Base-by-base conservation (phyloP, 2,888 invertebrate species). In the Fissipunctia ypsillon region DNA sequence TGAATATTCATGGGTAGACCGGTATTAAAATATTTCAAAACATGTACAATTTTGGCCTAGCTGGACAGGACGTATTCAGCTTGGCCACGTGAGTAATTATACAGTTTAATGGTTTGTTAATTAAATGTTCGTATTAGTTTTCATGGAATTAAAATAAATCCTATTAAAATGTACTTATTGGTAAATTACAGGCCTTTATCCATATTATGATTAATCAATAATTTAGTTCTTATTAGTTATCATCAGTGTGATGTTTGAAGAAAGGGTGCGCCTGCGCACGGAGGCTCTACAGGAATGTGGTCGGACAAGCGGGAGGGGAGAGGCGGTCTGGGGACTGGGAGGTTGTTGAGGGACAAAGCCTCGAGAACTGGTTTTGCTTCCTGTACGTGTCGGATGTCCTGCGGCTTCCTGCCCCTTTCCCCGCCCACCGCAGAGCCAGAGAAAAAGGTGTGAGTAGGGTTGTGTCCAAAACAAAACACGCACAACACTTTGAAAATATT, bases 381-480 rank as follows among this genome's bases (percentile, higher is more conserved):
- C 96, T 96, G 96, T 96, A 95, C 95, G 96, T 96, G 95, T 96
- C 96, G 96, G 96, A 96, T 96, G 96, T 96, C 96, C 96, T 96
- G 96, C 96, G 96, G 96, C 96, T 96, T 96, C 96, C 96, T 95
- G 95, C 94, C 94, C 93, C 93, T 90, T 90, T 90, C 91, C 92
- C 91, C 89, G 88, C 88, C 83, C 84, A 85, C 86, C 85, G 84
- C 90, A 88, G 89, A 89, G 88, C 91, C 90, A 90, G 91, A 92
- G 91, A 92, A 92, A 92, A 90, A 89, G 83, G 59, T 76, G 73
- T 59, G 73, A 80, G 57, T 88, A 94, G 94, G 94, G 94, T 76
- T 94, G 93, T 73, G 57, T 69, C 80, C 65, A 48, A 78, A 76
- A 72, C 72, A 70, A 80, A 84, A 73, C 73, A 75, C 50, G 50